Conservation (phyloP, 1,140 invertebrate genomes). For the Neotoxoptera formosana region DNA sequence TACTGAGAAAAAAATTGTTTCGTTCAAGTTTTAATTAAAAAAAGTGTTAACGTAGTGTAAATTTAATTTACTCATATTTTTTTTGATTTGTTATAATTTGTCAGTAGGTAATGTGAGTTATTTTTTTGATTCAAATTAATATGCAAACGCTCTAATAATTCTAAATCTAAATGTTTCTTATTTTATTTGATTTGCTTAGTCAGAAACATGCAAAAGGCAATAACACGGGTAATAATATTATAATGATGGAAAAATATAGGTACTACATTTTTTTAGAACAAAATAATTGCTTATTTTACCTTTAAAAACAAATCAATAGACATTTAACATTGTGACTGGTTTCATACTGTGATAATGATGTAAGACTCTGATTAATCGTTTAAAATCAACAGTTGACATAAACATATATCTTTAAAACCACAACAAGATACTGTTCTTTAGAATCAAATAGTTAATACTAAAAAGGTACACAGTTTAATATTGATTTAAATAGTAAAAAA, state of each 20-base stretch:
- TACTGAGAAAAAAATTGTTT: neutral
- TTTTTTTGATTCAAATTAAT: neutral
- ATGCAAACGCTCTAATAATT: neutral
- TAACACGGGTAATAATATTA: neutral
- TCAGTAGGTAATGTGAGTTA: neutral
- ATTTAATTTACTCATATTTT: neutral
- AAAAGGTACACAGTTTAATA: too few relatives aligned
- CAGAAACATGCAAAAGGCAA: neutral
- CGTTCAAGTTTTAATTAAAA: neutral
- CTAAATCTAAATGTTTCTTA: neutral
- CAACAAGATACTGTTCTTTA: too few relatives aligned
- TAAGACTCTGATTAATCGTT: too few relatives aligned
- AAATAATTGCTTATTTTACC: neutral
- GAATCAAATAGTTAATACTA: too few relatives aligned
- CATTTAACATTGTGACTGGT: neutral
- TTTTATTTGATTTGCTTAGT: neutral
- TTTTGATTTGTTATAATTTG: neutral
- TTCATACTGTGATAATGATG: too few relatives aligned
- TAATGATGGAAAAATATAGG: neutral
- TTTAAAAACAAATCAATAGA: neutral
- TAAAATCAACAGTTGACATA: too few relatives aligned
- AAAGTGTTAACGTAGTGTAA: neutral
- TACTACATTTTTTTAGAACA: neutral
- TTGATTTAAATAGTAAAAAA: too few relatives aligned
- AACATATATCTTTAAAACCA: too few relatives aligned